phyloP scores from a whole-genome alignment of 2,113 vertebrate species.

The Gopherus evgoodei region DNA sequence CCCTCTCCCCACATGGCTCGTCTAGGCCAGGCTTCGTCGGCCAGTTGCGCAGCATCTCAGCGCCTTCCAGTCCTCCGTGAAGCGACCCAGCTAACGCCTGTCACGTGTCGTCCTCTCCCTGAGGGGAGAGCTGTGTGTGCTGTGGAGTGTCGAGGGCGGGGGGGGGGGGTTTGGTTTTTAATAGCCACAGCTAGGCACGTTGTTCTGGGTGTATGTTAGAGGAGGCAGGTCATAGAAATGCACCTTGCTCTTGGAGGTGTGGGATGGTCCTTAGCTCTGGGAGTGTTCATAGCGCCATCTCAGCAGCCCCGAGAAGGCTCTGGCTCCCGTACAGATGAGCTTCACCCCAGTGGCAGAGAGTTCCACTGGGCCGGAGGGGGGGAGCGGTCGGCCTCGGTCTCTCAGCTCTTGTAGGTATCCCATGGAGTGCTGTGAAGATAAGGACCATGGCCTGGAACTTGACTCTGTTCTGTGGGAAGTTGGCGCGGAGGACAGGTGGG shows the following conservation, averaged over 20 bases:
- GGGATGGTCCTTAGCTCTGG: background rate
- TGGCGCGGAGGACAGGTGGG: too few species aligned
- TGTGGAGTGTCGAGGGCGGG: too few species aligned
- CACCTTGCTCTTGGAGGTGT: background rate
- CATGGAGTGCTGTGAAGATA: too few species aligned
- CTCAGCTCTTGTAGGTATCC: background rate
- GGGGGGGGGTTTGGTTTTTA: too few species aligned
- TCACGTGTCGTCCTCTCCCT: background rate
- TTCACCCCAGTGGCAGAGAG: background rate
- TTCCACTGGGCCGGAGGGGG: background rate
- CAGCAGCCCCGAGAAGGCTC: background rate
- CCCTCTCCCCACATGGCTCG: too few species aligned
- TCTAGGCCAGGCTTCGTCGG: too few species aligned
- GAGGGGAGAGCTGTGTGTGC: background rate
- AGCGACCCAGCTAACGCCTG: background rate
- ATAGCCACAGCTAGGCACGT: too few species aligned
- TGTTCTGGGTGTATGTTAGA: background rate
- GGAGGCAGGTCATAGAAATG: background rate
- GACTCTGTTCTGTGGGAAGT: background rate
- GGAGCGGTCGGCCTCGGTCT: background rate
- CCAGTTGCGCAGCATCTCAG: background rate
- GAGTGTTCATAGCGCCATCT: background rate
- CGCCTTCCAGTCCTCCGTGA: background rate
- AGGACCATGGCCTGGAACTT: too few species aligned
- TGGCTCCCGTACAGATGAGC: background rate